A percentile compares a stretch with the other conserved stretches of the same genome.
phyloP scores from a whole-genome alignment of 2,888 invertebrate species.

The Dichetophora obliterata region DNA sequence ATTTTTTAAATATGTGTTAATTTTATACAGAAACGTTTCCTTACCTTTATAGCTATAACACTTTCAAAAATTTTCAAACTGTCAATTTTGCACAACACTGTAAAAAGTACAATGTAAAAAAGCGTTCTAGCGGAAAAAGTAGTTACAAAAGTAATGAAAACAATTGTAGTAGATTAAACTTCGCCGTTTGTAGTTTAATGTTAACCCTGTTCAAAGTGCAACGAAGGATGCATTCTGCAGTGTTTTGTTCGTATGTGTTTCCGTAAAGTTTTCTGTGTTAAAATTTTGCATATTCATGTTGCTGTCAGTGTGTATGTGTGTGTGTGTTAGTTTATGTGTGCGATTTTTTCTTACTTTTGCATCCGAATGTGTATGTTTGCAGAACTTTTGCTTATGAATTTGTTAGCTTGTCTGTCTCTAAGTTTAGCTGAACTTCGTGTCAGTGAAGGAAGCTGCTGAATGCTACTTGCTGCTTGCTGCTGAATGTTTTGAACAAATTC shows the following conservation, averaged over 20 bases:
- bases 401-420: conserved; percentile 11
- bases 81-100: too few relatives aligned
- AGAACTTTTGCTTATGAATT: conserved; percentile 33
- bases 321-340: too few relatives aligned
- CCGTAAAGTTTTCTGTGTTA: neutral
- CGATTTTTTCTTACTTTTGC: conserved; percentile 4
- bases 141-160: too few relatives aligned
- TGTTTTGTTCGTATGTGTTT: neutral
- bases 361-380: neutral
- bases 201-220: neutral
- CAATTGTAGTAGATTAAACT: too few relatives aligned
- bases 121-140: too few relatives aligned
- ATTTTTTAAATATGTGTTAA: too few relatives aligned
- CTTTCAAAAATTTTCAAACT: too few relatives aligned
- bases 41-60: too few relatives aligned
- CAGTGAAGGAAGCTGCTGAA: conserved; percentile 9
- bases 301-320: conserved; percentile 23
- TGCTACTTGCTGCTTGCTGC: neutral
- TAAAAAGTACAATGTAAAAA: too few relatives aligned
- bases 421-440: conserved; percentile 10
- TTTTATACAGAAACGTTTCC: too few relatives aligned
- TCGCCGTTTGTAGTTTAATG: neutral
- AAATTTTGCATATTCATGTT: conserved; percentile 10
- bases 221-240: neutral
- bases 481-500: conserved; percentile 12